These are phyloP conservation scores for Vicugna pacos DNA, from an alignment of 2,113 vertebrate genomes.

Conservation along the genomic window DNA sequence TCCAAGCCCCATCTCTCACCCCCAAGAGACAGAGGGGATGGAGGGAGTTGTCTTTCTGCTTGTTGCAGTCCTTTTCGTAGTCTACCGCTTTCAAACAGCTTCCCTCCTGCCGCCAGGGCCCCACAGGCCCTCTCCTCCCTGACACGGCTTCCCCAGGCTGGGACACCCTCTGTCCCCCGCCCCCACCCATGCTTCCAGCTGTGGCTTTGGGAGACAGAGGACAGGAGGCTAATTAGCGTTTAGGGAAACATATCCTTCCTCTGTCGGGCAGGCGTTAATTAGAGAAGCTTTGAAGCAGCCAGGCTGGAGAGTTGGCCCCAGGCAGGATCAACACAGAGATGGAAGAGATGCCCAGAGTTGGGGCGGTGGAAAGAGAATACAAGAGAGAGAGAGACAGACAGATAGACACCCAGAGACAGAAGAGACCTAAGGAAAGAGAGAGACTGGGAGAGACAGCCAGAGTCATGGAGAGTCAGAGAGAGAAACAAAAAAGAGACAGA, in stretches of 20 bases:
- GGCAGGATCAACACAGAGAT: slow-evolving; percentile 66
- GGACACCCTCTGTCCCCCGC: slow-evolving; percentile 50
- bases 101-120: not conserved
- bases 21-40: not conserved
- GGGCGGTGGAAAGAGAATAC: not conserved
- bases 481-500: not conserved
- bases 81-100: not conserved
- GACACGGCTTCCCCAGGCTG: slow-evolving; percentile 39
- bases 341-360: not conserved
- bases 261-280: slow-evolving; percentile 71
- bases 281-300: slow-evolving; percentile 53
- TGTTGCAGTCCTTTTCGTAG: not conserved
- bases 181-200: slow-evolving; percentile 61
- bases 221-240: slow-evolving; percentile 77
- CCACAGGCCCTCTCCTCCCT: not conserved
- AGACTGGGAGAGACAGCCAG: not conserved
- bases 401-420: not conserved
- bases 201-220: slow-evolving; percentile 57
- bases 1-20: not conserved
- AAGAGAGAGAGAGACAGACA: not conserved
- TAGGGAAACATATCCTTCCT: slow-evolving; percentile 71
- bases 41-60: not conserved
- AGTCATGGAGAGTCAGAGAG: not conserved
- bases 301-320: slow-evolving; percentile 7
- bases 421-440: not conserved